Conservation (phyloP, 2,113 vertebrate species). For the Lamprotornis superbus region DNA sequence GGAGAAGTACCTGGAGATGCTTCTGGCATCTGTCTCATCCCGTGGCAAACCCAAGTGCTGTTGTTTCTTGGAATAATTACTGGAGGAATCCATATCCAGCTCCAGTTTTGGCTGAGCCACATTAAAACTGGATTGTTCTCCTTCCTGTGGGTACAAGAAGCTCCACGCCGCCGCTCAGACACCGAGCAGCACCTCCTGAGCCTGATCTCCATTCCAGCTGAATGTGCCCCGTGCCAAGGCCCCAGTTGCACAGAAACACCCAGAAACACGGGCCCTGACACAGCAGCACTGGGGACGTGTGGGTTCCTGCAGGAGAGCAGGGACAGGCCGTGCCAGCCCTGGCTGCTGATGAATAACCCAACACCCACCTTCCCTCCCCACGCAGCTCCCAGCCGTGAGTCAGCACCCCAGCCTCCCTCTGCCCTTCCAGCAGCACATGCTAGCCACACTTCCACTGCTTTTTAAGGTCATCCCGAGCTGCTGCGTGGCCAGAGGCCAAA, state of each 20-base stretch:
- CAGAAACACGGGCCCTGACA: accelerated
- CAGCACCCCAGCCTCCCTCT: background rate
- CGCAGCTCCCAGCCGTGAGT: background rate
- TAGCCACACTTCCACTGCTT: conserved; percentile 1
- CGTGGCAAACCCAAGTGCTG: background rate
- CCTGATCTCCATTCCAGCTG: background rate
- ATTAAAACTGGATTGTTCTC: background rate
- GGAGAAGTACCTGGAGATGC: background rate
- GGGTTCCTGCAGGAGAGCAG: background rate
- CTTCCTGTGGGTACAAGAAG: background rate
- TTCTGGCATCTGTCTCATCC: background rate
- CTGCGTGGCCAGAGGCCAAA: conserved; percentile 27
- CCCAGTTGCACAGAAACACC: accelerated
- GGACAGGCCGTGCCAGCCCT: background rate
- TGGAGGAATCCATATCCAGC: background rate
- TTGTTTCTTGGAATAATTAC: background rate
- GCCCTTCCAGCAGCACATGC: background rate
- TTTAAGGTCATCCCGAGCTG: conserved; percentile 46
- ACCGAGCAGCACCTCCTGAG: background rate
- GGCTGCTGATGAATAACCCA: background rate
- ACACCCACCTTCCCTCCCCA: background rate
- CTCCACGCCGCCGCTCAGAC: accelerated
- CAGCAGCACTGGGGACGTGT: background rate
- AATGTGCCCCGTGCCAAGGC: too few relatives aligned
- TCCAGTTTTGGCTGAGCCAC: background rate